Evolutionary conservation across 2,797 vertebrate genomes (phyloP), one percentile per base, ranked within the genome.

Genomic region (Tadarida brasiliensis): DNA sequence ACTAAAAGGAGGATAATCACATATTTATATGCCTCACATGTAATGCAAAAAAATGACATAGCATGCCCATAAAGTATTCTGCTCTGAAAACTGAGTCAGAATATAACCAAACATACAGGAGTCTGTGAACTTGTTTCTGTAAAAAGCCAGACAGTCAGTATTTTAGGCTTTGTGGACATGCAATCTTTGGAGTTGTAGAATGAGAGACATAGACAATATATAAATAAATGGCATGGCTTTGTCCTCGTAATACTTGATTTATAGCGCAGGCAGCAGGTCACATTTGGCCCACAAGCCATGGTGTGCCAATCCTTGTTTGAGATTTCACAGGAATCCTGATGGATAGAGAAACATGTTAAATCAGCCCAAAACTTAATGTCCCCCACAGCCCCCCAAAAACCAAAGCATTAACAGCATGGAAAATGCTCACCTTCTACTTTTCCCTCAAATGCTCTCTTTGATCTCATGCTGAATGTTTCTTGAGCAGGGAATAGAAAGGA

Each of bases 351-450:
- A 71, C 7, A 51, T 7, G 28, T 90, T 67, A 84, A 90, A 82
- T 51, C 20, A 78, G 10, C 15, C 49, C 39, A 44, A 84, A 67
- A 16, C 5, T 15, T 63, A 56, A 68, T 83, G 28, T 83, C 63
- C 8, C n/a, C n/a, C n/a, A n/a, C 30, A 67, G n/a, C 15, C n/a
- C n/a, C 17, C 16, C n/a, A n/a, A 12, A n/a, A 3, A 30, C 30
- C 28, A 90, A 90, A 59, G 3, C 2, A 5, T 33, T 65, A 61
- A n/a, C 30, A 26, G 15, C 70, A 67, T 65, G 1, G 70, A 78
- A 87, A 88, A 88, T 20, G 8, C 33, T 83, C 39, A 91, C 7
- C 30, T 94, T 88, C 49, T 77, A 24, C 28, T 84, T 87, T 67
- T 47, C 67, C 51, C 1, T 2, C 74, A 87, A 87, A 70, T 61